phyloP scores from a whole-genome alignment of 2,888 invertebrate genomes.

The Ametastegia equiseti region DNA sequence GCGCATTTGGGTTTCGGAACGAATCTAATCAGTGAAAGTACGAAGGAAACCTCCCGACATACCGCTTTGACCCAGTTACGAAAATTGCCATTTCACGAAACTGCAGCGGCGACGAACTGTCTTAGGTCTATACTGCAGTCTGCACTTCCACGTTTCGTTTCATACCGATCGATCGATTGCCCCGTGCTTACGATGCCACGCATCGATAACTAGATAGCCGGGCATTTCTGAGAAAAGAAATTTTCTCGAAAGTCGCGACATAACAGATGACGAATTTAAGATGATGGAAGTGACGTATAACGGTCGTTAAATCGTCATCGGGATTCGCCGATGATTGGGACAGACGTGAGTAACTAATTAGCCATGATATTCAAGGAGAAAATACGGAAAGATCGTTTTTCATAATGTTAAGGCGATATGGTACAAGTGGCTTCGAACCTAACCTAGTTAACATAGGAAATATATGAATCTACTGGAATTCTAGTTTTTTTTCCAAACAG shows the following conservation, averaged over 20 bases:
- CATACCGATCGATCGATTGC: conserved; percentile 26
- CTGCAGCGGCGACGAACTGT: background rate
- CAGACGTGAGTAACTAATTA: no score
- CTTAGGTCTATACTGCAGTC: no score
- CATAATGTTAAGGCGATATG: no score
- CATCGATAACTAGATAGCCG: background rate
- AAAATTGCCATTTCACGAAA: conserved; percentile 13
- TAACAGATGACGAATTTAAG: conserved; percentile 31
- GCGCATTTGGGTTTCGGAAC: conserved; percentile 36
- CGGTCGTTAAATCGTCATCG: conserved; percentile 21
- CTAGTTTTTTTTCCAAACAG: no score
- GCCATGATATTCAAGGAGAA: no score
- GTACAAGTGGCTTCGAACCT: no score
- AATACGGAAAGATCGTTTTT: no score
- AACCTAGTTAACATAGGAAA: no score
- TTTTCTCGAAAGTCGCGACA: conserved; percentile 16
- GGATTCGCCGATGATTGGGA: background rate
- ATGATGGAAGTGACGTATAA: conserved; percentile 27
- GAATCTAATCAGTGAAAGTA: conserved; percentile 41
- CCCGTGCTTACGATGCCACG: no score
- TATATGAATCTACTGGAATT: no score
- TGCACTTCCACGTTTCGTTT: background rate
- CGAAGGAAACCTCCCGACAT: background rate
- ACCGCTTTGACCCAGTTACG: conserved; percentile 8
- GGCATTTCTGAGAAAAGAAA: conserved; percentile 30